Evolutionary conservation across 2,113 vertebrate species (phyloP).

Genomic region (Calyptomena viridis): DNA sequence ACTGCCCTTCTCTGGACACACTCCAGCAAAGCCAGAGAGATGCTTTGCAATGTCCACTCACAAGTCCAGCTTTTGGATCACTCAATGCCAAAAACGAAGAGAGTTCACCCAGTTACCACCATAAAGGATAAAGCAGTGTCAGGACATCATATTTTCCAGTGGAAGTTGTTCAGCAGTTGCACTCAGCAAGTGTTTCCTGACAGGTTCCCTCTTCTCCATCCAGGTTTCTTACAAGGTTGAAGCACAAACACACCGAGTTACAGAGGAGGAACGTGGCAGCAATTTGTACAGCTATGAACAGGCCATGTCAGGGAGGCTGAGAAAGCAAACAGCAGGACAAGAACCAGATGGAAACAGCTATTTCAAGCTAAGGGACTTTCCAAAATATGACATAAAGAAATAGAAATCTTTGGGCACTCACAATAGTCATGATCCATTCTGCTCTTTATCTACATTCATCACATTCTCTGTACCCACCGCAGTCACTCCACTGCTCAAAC

Average conservation of each 20-base stretch:
- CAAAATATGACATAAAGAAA: neutral
- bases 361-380: constrained; percentile 21
- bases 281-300: neutral
- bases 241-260: neutral
- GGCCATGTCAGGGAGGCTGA: neutral
- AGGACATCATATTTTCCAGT: neutral
- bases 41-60: neutral
- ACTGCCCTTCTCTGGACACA: neutral
- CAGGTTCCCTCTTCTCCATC: neutral
- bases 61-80: neutral
- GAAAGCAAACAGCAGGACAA: neutral
- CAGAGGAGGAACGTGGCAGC: neutral
- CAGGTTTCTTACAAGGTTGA: neutral
- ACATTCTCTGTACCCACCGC: neutral
- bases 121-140: neutral
- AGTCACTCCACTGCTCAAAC: neutral
- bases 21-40: neutral
- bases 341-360: constrained; percentile 4
- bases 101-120: neutral
- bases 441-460: neutral
- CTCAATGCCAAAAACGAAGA: neutral
- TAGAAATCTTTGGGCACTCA: neutral
- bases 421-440: neutral
- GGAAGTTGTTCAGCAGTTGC: neutral
- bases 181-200: neutral